Evolutionary conservation across 2,113 vertebrate species (phyloP).

Genomic region (Trematomus loennbergii): DNA sequence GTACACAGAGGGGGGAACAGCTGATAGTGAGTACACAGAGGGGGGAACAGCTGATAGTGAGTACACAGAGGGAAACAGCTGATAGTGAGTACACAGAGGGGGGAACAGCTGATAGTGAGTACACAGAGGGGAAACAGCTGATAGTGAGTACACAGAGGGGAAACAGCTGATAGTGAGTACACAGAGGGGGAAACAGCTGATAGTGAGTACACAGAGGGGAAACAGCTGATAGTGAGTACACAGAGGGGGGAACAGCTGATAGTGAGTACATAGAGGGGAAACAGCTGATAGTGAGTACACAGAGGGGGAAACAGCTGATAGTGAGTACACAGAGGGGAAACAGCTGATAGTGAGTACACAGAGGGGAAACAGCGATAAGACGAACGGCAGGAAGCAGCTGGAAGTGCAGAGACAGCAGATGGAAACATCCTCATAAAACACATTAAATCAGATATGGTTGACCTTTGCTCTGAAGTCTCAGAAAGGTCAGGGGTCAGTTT

Average conservation of each 20-base stretch:
- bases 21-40: no score
- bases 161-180: constrained; percentile 50
- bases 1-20: no score
- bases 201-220: no score
- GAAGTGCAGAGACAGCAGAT: constrained; percentile 54
- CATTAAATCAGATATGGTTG: constrained; percentile 17
- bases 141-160: no score
- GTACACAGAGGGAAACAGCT: constrained; percentile 63
- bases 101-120: constrained; percentile 49
- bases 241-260: constrained; percentile 53
- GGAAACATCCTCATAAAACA: constrained; percentile 55
- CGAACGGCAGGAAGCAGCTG: constrained; percentile 65
- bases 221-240: constrained; percentile 43
- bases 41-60: not conserved
- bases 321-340: no score
- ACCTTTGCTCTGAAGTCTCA: constrained; percentile 14
- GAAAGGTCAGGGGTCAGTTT: constrained; percentile 42
- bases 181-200: constrained; percentile 9
- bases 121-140: no score
- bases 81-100: no score
- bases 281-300: constrained; percentile 56
- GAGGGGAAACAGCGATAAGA: no score
- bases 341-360: constrained; percentile 58
- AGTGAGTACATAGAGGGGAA: no score
- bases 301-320: no score